phyloP scores from a whole-genome alignment of 64 coral and sea anemone species.

The Actinia equina region DNA sequence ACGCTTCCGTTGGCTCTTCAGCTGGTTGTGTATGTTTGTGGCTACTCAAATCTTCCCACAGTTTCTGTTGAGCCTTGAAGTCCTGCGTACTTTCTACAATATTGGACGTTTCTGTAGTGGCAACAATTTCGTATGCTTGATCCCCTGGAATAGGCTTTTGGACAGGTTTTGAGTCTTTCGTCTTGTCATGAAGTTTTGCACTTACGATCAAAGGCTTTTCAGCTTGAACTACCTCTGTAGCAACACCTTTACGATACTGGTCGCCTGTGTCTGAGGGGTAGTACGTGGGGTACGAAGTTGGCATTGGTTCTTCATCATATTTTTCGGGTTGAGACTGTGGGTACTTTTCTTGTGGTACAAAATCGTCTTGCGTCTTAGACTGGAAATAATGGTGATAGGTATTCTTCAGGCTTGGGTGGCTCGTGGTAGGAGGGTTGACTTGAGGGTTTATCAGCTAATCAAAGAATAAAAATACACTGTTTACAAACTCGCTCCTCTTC shows the following conservation, averaged over 20 bases:
- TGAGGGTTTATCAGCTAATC: not conserved
- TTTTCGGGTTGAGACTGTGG: not conserved
- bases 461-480: not conserved
- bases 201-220: slow-evolving; percentile 12
- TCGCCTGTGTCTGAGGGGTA: not conserved
- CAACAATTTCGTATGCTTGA: not conserved
- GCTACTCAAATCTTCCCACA: not conserved
- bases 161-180: not conserved
- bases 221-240: not conserved
- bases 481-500: not conserved
- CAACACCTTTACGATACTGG: not conserved
- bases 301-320: not conserved
- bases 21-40: not conserved
- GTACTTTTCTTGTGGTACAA: not conserved
- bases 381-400: not conserved
- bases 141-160: not conserved
- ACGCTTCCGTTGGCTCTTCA: not conserved
- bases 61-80: slow-evolving; percentile 16
- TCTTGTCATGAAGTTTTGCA: slow-evolving; percentile 14
- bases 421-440: not conserved
- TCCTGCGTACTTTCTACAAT: not conserved
- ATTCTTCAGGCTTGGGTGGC: not conserved
- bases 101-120: not conserved
- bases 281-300: slow-evolving; percentile 14
- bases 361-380: not conserved